Evolutionary conservation across 2,888 invertebrate genomes (phyloP).

Genomic region (Syrista parreyssii): DNA sequence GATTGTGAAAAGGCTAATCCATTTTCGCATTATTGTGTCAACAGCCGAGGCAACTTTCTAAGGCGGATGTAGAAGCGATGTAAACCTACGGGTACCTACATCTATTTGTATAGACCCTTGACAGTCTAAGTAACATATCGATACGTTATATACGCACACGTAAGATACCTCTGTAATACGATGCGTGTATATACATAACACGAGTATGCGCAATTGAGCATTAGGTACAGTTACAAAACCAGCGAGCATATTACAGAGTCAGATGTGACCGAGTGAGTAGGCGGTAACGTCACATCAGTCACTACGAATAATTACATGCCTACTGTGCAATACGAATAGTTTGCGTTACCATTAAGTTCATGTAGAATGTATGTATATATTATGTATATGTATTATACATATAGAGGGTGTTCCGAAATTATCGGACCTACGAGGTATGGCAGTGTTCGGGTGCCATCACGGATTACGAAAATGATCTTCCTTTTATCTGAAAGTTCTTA

Average conservation of each 20-base stretch:
- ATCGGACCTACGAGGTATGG: too few relatives aligned
- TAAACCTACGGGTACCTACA: neutral
- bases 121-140: neutral
- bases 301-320: neutral
- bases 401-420: too few relatives aligned
- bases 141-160: neutral
- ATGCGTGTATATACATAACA: neutral
- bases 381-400: neutral
- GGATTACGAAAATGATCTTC: too few relatives aligned
- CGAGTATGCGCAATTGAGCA: neutral
- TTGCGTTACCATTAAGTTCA: neutral
- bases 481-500: too few relatives aligned
- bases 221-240: slow-evolving; percentile 6
- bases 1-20: neutral
- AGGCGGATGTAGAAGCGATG: neutral
- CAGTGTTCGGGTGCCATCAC: too few relatives aligned
- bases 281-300: neutral
- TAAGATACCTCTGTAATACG: neutral
- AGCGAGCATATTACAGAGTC: neutral
- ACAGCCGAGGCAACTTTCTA: neutral
- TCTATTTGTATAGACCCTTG: neutral
- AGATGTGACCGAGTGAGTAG: neutral
- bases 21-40: slow-evolving; percentile 1
- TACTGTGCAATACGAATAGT: neutral
- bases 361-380: neutral